A percentile compares a stretch with the other conserved stretches of the same genome.
Conservation (phyloP, 2,113 vertebrate genomes). For the Calyptomena viridis region DNA sequence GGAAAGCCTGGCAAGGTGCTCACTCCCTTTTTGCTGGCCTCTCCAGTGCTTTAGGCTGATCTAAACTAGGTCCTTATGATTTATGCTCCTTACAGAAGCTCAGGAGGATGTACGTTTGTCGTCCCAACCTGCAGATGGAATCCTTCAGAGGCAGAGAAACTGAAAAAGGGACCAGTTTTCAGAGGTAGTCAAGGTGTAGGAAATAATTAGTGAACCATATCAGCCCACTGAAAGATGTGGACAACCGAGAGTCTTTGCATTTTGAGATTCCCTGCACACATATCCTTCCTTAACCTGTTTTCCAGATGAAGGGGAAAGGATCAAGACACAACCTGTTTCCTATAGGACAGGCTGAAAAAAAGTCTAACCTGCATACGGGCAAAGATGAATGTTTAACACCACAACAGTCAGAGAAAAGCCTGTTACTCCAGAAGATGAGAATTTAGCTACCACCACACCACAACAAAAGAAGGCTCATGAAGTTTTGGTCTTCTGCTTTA, state of each 20-base stretch:
- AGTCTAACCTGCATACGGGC: background rate
- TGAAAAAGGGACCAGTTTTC: background rate
- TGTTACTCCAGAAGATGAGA: background rate
- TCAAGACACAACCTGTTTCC: fast-evolving
- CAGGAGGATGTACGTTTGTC: background rate
- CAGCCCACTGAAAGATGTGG: background rate
- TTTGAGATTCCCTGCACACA: background rate
- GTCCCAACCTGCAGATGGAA: background rate
- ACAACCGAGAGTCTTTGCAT: fast-evolving
- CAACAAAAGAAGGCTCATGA: background rate
- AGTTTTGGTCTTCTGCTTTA: background rate
- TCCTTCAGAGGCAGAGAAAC: background rate
- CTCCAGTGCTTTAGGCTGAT: background rate
- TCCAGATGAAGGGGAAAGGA: background rate
- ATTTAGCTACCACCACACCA: fast-evolving
- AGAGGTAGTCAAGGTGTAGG: background rate
- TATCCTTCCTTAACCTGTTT: background rate
- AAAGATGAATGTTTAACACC: background rate
- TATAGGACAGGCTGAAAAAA: background rate
- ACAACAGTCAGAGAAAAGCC: background rate
- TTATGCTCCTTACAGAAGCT: background rate
- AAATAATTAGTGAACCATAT: background rate
- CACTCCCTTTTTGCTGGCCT: background rate
- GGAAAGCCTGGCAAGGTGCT: background rate
- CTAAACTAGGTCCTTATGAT: background rate